phyloP scores from a whole-genome alignment of 2,888 invertebrate genomes.

The Laspeyria flexula region DNA sequence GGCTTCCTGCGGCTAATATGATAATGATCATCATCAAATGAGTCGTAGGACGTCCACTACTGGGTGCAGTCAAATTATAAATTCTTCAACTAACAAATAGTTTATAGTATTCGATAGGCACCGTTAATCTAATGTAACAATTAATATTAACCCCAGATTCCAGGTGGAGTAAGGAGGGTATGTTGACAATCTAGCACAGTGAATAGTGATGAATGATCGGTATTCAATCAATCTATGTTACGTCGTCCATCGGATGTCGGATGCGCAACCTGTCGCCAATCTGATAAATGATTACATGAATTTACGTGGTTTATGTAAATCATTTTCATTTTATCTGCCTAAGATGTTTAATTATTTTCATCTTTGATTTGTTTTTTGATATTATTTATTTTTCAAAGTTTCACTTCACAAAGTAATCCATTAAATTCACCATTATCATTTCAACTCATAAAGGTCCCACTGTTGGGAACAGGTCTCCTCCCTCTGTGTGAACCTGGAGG shows the following conservation, averaged over 20 bases:
- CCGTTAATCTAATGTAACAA: too few species aligned
- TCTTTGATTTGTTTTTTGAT: background rate
- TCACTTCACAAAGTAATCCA: too few species aligned
- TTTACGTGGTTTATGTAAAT: background rate
- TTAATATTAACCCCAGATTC: conserved; percentile 1
- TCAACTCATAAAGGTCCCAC: too few species aligned
- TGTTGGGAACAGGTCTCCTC: too few species aligned
- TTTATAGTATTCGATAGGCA: too few species aligned
- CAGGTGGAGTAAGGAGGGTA: background rate
- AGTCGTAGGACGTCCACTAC: too few species aligned
- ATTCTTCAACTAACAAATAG: too few species aligned
- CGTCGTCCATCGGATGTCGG: conserved; percentile 5
- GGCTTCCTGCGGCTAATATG: too few species aligned
- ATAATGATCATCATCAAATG: too few species aligned
- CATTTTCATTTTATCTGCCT: background rate
- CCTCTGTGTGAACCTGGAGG: too few species aligned
- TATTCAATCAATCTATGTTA: conserved; percentile 34
- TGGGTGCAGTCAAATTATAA: too few species aligned
- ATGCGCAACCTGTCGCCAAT: conserved; percentile 9
- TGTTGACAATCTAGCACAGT: conserved; percentile 3
- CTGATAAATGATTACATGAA: conserved; percentile 1
- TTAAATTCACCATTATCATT: too few species aligned
- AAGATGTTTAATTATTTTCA: background rate
- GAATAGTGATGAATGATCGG: conserved; percentile 21
- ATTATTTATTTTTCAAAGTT: background rate